These are phyloP conservation scores for Drosophila novamexicana DNA, from an alignment of 1,140 invertebrate species.

Conservation along the genomic window DNA sequence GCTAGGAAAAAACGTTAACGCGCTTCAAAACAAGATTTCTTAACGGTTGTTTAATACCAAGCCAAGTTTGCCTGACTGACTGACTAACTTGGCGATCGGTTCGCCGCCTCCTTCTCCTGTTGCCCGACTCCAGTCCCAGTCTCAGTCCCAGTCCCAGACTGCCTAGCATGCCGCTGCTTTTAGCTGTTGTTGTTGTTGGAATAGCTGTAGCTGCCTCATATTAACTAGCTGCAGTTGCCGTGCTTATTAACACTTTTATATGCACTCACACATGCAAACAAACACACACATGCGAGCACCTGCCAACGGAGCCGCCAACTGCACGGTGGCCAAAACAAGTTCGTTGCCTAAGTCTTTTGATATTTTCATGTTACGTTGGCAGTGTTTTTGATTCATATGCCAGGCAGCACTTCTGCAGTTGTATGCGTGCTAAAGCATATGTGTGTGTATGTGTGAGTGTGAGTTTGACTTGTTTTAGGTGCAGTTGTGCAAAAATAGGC, in stretches of 20 bases:
- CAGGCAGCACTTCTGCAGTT: conserved; percentile 38
- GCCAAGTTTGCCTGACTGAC: conserved; percentile 55
- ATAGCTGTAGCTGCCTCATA: conserved; percentile 56
- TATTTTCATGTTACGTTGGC: conserved; percentile 60
- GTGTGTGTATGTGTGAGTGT: conserved; percentile 17
- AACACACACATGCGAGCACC: conserved; percentile 21
- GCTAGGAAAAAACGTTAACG: conserved; percentile 45
- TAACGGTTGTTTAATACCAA: conserved; percentile 72
- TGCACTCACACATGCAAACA: conserved; percentile 42
- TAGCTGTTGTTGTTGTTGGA: conserved; percentile 28
- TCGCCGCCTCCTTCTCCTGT: conserved; percentile 1
- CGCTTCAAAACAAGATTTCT: conserved; percentile 73
- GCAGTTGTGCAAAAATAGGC: conserved; percentile 66
- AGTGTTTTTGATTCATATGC: conserved; percentile 52
- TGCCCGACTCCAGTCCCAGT: conserved; percentile 2
- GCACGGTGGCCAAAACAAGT: conserved; percentile 64
- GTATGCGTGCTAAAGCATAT: conserved; percentile 4
- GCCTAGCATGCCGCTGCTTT: conserved; percentile 36
- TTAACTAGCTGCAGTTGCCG: conserved; percentile 72
- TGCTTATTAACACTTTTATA: conserved; percentile 74
- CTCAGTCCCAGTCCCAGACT: conserved; percentile 26
- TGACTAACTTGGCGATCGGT: conserved; percentile 58
- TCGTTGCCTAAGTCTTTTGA: conserved; percentile 82
- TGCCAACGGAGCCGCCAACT: conserved; percentile 31
- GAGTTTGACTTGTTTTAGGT: conserved; percentile 42